phyloP scores from a whole-genome alignment of 2,888 invertebrate genomes.

The Criorhina ranunculi region DNA sequence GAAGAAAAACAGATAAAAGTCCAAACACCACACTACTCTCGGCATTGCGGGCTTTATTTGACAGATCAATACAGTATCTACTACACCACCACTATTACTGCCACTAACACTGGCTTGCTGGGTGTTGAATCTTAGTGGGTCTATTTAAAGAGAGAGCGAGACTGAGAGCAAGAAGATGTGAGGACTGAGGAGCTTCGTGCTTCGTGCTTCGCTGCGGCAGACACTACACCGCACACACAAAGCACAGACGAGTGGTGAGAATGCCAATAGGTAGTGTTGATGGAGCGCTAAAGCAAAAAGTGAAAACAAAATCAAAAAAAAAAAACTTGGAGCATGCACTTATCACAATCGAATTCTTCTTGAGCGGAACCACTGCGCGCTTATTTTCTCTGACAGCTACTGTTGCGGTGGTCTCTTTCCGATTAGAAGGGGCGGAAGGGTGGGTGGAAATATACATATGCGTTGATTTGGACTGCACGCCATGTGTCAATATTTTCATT shows the following conservation, averaged over 20 bases:
- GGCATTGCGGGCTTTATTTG: conserved; percentile 70
- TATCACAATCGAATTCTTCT: conserved; percentile 35
- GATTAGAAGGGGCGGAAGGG: not conserved
- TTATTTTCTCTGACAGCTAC: conserved; percentile 8
- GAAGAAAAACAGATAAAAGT: conserved; percentile 47
- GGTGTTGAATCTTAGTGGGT: conserved; percentile 17
- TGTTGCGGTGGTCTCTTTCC: conserved; percentile 24
- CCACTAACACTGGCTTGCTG: not conserved
- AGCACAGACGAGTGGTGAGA: conserved; percentile 7
- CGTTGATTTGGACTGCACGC: conserved; percentile 22
- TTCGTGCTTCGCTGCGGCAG: conserved; percentile 48
- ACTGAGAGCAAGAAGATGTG: conserved; percentile 21
- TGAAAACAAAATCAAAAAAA: conserved; percentile 43
- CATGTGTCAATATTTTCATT: conserved; percentile 36
- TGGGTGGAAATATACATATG: conserved; percentile 2
- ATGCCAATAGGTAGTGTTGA: conserved; percentile 9
- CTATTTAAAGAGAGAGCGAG: conserved; percentile 6
- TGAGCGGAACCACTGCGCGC: conserved; percentile 31
- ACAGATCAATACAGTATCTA: conserved; percentile 72
- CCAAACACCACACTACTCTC: conserved; percentile 48
- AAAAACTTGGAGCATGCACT: conserved; percentile 39
- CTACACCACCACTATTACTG: conserved; percentile 20
- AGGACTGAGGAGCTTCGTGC: conserved; percentile 47
- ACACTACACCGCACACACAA: conserved; percentile 34
- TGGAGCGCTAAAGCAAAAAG: conserved; percentile 23